Evolutionary conservation across 2,113 vertebrate species (phyloP).

Genomic region (Equus quagga): DNA sequence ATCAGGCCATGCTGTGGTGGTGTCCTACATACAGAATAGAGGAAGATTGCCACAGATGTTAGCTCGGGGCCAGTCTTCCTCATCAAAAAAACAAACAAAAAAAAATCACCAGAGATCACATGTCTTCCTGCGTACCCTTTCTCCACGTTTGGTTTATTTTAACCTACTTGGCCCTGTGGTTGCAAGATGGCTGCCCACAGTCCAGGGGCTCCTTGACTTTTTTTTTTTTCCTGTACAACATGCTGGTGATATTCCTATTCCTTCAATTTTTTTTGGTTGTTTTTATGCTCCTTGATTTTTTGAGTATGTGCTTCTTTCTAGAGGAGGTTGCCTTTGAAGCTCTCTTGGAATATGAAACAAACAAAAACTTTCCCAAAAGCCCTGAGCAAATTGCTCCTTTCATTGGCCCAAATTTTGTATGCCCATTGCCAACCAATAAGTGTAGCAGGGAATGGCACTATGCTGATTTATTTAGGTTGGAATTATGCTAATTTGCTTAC

Average conservation of each 20-base stretch:
- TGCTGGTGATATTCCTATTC: background rate
- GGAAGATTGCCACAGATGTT: too few species aligned
- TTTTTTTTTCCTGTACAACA: background rate
- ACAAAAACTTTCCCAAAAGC: background rate
- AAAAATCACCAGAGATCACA: background rate
- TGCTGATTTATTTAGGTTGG: slow-evolving; percentile 5
- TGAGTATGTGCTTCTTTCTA: background rate
- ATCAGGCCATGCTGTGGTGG: too few species aligned
- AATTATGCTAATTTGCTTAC: slow-evolving; percentile 34
- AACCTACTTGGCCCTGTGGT: background rate
- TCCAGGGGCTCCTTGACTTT: background rate
- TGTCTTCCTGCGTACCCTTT: background rate
- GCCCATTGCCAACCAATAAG: background rate
- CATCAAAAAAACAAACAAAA: too few species aligned
- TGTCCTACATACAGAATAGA: too few species aligned
- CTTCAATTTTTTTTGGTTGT: background rate
- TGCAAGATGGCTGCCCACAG: background rate
- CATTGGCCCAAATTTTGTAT: background rate
- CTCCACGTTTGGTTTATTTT: background rate
- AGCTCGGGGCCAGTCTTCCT: too few species aligned
- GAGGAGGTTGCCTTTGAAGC: background rate
- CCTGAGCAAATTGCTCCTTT: background rate
- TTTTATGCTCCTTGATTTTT: background rate
- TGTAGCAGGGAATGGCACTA: background rate
- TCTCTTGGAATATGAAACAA: background rate